A percentile compares a stretch with the other conserved stretches of the same genome.
Conservation (phyloP, 1,140 invertebrate species). For the Drosophila ercepeae region DNA sequence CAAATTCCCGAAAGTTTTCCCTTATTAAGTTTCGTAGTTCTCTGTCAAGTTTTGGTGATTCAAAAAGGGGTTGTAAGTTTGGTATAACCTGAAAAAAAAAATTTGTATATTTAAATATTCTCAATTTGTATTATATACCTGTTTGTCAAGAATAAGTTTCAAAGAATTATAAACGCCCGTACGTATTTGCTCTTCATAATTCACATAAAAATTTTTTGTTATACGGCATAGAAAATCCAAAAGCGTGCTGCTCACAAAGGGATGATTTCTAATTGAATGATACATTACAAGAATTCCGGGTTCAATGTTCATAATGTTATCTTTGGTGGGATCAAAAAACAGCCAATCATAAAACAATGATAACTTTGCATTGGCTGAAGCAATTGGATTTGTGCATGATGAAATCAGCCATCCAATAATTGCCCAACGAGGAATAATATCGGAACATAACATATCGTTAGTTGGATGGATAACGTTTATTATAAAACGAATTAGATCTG, state of each 20-base stretch:
- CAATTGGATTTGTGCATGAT: slow-evolving; percentile 97
- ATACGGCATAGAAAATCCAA: slow-evolving; percentile 98
- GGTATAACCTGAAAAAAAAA: slow-evolving; percentile 85
- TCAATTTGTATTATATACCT: slow-evolving; percentile 85
- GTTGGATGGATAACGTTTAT: slow-evolving; percentile 99
- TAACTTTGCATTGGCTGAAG: slow-evolving; percentile 97
- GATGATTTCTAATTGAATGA: slow-evolving; percentile 97
- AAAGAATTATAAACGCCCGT: slow-evolving; percentile 96
- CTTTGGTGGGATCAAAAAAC: slow-evolving; percentile 97
- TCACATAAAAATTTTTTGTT: slow-evolving; percentile 96
- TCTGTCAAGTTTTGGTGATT: slow-evolving; percentile 95
- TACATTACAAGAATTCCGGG: slow-evolving; percentile 99
- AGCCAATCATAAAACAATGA: slow-evolving; percentile 99
- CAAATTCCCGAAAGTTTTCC: slow-evolving; percentile 97
- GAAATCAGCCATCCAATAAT: slow-evolving; percentile 99
- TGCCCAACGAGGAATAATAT: slow-evolving; percentile 99
- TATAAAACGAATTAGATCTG: slow-evolving; percentile 98
- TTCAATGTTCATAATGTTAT: slow-evolving; percentile 99
- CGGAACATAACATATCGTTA: slow-evolving; percentile 98
- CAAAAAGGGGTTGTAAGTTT: slow-evolving; percentile 95
- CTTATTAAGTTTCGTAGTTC: slow-evolving; percentile 93
- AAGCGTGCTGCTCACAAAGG: slow-evolving; percentile 96
- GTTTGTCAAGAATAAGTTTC: slow-evolving; percentile 96
- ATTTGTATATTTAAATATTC: not conserved
- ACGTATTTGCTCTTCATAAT: slow-evolving; percentile 92